Conservation (phyloP, 1,140 invertebrate genomes). For the Anadara kagoshimensis region DNA sequence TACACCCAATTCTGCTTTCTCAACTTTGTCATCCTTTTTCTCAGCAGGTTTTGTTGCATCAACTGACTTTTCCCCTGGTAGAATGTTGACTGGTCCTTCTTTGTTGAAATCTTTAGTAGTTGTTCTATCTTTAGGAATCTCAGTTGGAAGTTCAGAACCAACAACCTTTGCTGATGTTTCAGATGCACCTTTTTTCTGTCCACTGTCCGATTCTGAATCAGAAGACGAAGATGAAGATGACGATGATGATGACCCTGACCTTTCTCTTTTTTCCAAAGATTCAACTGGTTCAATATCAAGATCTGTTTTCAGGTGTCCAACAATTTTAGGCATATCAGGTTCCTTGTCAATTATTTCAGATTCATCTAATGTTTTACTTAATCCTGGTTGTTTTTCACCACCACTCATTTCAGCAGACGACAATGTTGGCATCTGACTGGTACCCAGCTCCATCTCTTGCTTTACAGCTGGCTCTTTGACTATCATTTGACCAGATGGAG, state of each 20-base stretch:
- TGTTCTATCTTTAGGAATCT: not conserved
- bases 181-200: slow-evolving; percentile 4
- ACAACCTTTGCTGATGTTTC: slow-evolving; percentile 7
- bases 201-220: slow-evolving; percentile 15
- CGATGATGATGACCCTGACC: slow-evolving; percentile 18
- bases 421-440: not conserved
- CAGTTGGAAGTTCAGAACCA: not conserved
- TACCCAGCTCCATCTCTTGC: not conserved
- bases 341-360: not conserved
- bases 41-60: too few species aligned
- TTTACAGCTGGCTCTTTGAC: not conserved
- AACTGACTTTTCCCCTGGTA: too few species aligned
- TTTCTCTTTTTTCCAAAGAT: slow-evolving; percentile 8
- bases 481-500: not conserved
- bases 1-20: not conserved
- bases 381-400: too few species aligned
- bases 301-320: slow-evolving; percentile 30
- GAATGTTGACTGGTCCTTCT: too few species aligned
- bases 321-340: slow-evolving; percentile 38
- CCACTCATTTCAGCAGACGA: too few species aligned
- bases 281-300: not conserved
- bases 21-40: not conserved
- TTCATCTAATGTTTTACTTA: too few species aligned
- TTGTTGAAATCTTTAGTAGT: not conserved
- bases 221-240: slow-evolving; percentile 33